Base-by-base conservation (phyloP, 2,888 invertebrate genomes). In the Brenthis daphne region DNA sequence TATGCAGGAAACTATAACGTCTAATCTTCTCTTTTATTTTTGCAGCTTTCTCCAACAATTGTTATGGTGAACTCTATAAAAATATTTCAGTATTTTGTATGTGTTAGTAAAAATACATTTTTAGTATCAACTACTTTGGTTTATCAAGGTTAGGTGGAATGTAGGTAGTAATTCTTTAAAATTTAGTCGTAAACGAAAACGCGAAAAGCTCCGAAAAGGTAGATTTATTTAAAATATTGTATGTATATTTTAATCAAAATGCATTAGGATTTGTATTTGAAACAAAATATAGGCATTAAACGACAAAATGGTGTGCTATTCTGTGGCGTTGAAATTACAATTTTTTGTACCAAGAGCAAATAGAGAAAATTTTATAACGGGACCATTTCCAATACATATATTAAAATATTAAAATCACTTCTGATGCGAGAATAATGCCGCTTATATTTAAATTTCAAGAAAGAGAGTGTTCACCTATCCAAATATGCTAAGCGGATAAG, bases 1-100 rank as follows among this genome's bases (percentile, higher is more conserved):
- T 70, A 68, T 55, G 57, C 83, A 82, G 85, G 84, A 85, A 83
- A 80, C 79, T 77, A 60, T 69, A 55, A 60, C 57, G 37, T 57
- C 69, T 60, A 71, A 66, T 71, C 57, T 64, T 56, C 47, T 47
- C 29, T 29, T 58, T 67, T 67, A 47, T 67, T 67, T 56, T 63
- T 43, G 53, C 51, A 20, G 37, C 56, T 61, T 20, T 50, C 50
- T 50, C 14, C 12, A 47, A 3, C 47, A 55, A 64, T 24, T 47
- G 24, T 55, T 64, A 55, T 64, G 20, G n/a, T 55, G 55, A 24
- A 48, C 33, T 61, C 51, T 37, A 53, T 37, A 63, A 54, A 37
- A 20, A 3, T 16, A 20, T n/a, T 51, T 20, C 48, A n/a, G 1
- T 13, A 50, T 13, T 50, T n/a, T 60, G 16, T 16, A n/a, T 8